Conservation (phyloP, 1,140 invertebrate species). For the Grapholita molesta region DNA sequence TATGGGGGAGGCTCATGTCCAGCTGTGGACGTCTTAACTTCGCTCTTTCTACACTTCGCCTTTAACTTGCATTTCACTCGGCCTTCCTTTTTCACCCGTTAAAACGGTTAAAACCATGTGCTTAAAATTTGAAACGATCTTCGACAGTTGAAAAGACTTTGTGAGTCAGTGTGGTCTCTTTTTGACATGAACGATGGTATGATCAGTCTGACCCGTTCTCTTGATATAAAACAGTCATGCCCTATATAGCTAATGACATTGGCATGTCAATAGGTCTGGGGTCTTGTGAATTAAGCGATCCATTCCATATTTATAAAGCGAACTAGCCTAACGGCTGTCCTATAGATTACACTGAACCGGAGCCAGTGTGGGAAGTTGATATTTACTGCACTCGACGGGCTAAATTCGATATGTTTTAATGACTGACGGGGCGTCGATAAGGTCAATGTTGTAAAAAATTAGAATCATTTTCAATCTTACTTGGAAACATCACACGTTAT, state of each 20-base stretch:
- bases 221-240: background rate
- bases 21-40: too few relatives aligned
- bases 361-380: background rate
- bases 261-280: background rate
- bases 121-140: too few relatives aligned
- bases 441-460: background rate
- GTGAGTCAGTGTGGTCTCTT: too few relatives aligned
- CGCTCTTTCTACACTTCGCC: too few relatives aligned
- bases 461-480: background rate
- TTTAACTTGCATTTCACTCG: too few relatives aligned
- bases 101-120: too few relatives aligned
- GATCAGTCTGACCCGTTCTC: too few relatives aligned
- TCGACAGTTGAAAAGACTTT: too few relatives aligned
- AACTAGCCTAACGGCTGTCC: background rate
- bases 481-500: too few relatives aligned
- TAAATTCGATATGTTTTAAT: background rate
- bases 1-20: too few relatives aligned
- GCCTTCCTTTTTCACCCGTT: too few relatives aligned
- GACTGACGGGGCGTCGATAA: background rate
- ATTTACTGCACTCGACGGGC: background rate
- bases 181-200: too few relatives aligned
- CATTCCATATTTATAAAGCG: slow-evolving; percentile 7
- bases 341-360: background rate
- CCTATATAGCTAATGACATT: background rate
- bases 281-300: background rate